Conservation (phyloP, 1,140 invertebrate genomes). For the Drosophila tropicalis region DNA sequence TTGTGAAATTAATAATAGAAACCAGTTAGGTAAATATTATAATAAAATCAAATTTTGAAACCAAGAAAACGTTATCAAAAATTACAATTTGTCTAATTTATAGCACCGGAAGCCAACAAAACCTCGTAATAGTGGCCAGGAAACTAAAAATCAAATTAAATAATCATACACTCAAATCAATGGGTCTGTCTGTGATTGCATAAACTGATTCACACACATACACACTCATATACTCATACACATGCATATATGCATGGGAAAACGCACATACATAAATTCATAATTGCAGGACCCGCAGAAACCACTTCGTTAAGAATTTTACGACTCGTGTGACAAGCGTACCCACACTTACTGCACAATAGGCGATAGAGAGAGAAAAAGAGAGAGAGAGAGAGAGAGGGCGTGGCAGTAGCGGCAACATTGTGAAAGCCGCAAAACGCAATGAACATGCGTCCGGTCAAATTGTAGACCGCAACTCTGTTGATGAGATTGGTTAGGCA, state of each 20-base stretch:
- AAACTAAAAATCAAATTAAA: slow-evolving; percentile 55
- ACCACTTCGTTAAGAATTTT: slow-evolving; percentile 80
- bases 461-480: slow-evolving; percentile 57
- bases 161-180: slow-evolving; percentile 43
- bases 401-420: slow-evolving; percentile 2
- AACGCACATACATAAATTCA: slow-evolving; percentile 66
- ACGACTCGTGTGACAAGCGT: slow-evolving; percentile 58
- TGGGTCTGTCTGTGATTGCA: slow-evolving; percentile 4
- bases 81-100: slow-evolving; percentile 45
- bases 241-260: slow-evolving; percentile 13
- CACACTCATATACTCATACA: neutral
- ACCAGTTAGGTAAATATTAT: neutral
- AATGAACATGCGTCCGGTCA: slow-evolving; percentile 69
- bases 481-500: slow-evolving; percentile 56
- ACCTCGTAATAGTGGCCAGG: slow-evolving; percentile 43
- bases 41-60: neutral
- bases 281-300: slow-evolving; percentile 75
- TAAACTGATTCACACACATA: slow-evolving; percentile 1
- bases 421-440: slow-evolving; percentile 70
- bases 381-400: too few species aligned
- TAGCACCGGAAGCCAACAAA: slow-evolving; percentile 15
- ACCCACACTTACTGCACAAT: slow-evolving; percentile 35
- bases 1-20: neutral
- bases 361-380: neutral
- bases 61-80: neutral